A percentile compares a stretch with the other conserved stretches of the same genome.
phyloP scores from a whole-genome alignment of 2,797 vertebrate species.

The Chaunax sp. region DNA sequence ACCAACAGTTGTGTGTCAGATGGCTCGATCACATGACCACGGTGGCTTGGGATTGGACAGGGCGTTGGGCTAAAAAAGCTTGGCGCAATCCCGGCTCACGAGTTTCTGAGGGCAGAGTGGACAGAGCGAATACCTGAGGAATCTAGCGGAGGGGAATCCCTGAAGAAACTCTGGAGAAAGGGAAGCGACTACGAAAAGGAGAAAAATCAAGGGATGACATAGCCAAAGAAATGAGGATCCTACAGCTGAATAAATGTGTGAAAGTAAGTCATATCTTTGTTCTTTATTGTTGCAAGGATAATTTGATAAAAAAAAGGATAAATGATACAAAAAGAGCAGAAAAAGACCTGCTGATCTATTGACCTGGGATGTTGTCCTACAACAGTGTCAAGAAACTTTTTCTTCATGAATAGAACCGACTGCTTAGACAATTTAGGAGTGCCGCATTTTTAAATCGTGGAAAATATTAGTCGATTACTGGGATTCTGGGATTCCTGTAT shows the following conservation, averaged over 20 bases:
- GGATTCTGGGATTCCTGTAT: too few species aligned
- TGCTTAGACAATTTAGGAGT: conserved; percentile 17
- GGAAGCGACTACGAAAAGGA: conserved; percentile 18
- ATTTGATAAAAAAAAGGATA: background rate
- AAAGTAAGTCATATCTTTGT: conserved; percentile 64
- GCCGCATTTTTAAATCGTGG: background rate
- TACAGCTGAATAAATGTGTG: conserved; percentile 66
- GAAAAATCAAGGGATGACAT: conserved; percentile 54
- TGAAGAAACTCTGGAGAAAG: conserved; percentile 15
- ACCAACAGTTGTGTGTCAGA: conserved; percentile 74
- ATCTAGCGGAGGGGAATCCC: conserved; percentile 49
- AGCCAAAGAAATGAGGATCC: conserved; percentile 72
- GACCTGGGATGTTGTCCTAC: conserved; percentile 15
- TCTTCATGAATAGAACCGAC: conserved; percentile 25
- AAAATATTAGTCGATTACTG: background rate
- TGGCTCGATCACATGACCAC: conserved; percentile 72
- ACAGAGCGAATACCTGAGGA: conserved; percentile 35
- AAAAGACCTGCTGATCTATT: background rate
- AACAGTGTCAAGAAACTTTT: conserved; percentile 30
- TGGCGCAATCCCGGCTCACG: conserved; percentile 48
- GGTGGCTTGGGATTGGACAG: conserved; percentile 67
- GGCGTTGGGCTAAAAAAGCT: conserved; percentile 72
- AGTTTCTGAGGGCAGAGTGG: conserved; percentile 60
- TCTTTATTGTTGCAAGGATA: background rate
- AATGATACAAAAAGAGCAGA: conserved; percentile 6